Base-by-base conservation (phyloP, 2,113 vertebrate genomes). In the Poeciliopsis prolifica region DNA sequence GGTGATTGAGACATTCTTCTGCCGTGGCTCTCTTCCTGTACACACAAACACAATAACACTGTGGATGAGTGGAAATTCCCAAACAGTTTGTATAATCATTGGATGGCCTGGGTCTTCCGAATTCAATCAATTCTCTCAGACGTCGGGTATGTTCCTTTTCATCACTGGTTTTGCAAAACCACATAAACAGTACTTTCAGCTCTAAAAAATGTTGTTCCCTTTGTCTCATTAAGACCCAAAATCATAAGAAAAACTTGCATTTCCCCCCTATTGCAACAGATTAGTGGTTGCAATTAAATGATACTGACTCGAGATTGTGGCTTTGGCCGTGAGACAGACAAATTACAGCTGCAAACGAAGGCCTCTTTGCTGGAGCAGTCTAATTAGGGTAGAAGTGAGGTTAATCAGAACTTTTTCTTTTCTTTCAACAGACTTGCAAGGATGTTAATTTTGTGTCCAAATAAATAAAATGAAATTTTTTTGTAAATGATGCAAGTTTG, bases 11-110 rank as follows among this genome's bases (percentile, higher is more conserved):
- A 76, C 95, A 93, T 74, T 95, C 91, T 26, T 95, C 94, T 24
- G 95, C 95, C 2, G 93, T 94, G 75, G 93, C 89, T 74, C 95
- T 90, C 78, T 94, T 92, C 88, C 95, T 96, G 91, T 22, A 65
- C 33, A 88, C 76, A 86, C 82, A 88, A 80, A 86, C 77, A 83
- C 70, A 83, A 80, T 69, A 87, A 88, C 75, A 82, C 33, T 61
- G 69, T 15, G 73, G 80, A 86, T 91, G 83, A 90, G 85, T 79
- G 88, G 82, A 90, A 88, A 85, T 86, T 90, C 80, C 72, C 62
- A 24, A 9, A 73, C 63, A 80, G 79, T 87, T 90, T 87, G 84
- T 73, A 76, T 61, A 87, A 83, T 75, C 70, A 42, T 74, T 19
- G 28, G 35, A 78, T 70, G 15, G 68, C 79, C 69, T 30, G 71